A percentile compares a stretch with the other conserved stretches of the same genome.
phyloP scores from a whole-genome alignment of 2,888 invertebrate species.

The Lepidocyrtoides sp. region DNA sequence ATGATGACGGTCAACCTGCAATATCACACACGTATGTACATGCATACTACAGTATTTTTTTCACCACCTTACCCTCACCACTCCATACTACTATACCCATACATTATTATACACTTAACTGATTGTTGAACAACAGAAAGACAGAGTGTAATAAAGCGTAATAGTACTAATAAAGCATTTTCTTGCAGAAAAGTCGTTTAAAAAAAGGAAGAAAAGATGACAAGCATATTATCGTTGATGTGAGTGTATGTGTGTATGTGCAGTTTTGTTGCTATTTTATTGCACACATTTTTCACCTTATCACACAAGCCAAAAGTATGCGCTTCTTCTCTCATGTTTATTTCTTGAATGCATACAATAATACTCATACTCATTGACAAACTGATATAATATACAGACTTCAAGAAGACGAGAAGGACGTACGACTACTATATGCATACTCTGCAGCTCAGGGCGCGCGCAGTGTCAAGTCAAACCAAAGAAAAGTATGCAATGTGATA shows the following conservation, averaged over 20 bases:
- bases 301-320: conserved; percentile 34
- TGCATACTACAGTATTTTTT: not conserved
- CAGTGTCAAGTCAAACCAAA: not conserved
- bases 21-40: conserved; percentile 1
- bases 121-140: not conserved
- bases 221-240: not conserved
- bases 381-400: not conserved
- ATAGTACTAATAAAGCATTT: not conserved
- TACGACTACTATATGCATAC: not conserved
- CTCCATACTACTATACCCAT: not conserved
- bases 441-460: not conserved
- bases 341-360: not conserved
- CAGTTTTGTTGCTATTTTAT: conserved; percentile 45
- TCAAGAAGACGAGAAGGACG: conserved; percentile 1
- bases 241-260: not conserved
- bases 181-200: conserved; percentile 13
- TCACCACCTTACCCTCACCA: not conserved
- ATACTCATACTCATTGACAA: not conserved
- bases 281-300: conserved; percentile 27
- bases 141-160: not conserved
- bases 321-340: conserved; percentile 4
- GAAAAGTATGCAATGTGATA: conserved; percentile 42
- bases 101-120: not conserved
- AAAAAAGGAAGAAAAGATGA: conserved; percentile 7
- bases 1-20: conserved; percentile 35